These are phyloP conservation scores for Sebastes iracundus DNA, from an alignment of 2,797 vertebrate genomes.

Conservation along the genomic window DNA sequence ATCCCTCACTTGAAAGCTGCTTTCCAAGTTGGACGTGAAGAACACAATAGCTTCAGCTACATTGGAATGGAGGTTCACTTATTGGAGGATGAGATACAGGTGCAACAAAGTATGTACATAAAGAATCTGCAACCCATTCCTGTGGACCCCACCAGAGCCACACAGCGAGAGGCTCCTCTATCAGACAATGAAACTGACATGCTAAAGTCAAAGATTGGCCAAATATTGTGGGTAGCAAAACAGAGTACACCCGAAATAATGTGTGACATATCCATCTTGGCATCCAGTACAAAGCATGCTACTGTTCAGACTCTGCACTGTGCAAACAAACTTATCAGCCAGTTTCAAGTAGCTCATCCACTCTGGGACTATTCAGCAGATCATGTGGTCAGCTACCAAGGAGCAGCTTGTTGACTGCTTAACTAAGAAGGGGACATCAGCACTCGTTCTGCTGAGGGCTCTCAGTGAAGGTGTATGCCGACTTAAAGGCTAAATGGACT, in stretches of 20 bases:
- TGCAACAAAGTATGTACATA: conserved; percentile 2
- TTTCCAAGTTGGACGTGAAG: neutral
- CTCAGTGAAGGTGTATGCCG: conserved; percentile 1
- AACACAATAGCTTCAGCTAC: neutral
- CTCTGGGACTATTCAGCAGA: neutral
- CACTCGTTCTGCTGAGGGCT: neutral
- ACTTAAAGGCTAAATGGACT: too few relatives aligned
- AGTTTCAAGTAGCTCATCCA: neutral
- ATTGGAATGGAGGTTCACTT: neutral
- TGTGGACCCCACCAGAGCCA: conserved; percentile 1
- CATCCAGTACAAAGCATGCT: conserved; percentile 7
- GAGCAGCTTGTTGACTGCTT: neutral
- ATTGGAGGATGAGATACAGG: neutral
- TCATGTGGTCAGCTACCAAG: neutral
- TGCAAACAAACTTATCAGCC: neutral
- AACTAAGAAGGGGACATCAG: conserved; percentile 21
- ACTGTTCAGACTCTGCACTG: neutral
- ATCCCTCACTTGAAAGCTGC: too few relatives aligned
- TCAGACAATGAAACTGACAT: neutral
- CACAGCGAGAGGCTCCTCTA: neutral
- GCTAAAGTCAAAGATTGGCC: conserved; percentile 16
- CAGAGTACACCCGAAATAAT: conserved; percentile 10
- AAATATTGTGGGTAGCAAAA: conserved; percentile 32
- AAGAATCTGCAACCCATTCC: conserved; percentile 6
- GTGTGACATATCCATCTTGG: conserved; percentile 12